phyloP scores from a whole-genome alignment of 2,797 vertebrate species.

The Coendou prehensilis region DNA sequence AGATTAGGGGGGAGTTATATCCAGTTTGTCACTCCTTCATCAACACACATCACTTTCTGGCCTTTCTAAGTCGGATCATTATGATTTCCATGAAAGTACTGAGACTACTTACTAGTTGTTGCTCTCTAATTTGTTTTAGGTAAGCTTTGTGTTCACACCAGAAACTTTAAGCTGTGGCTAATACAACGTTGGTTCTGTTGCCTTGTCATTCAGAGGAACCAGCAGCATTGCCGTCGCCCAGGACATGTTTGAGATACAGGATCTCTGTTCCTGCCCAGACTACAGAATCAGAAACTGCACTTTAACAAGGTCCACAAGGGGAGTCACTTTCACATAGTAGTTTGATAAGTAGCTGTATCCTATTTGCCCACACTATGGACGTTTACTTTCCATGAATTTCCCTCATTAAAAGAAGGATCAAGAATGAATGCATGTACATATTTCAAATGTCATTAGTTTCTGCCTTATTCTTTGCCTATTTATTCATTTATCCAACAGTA shows the following conservation, averaged over 20 bases:
- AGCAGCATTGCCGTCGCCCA: background rate
- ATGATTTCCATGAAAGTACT: background rate
- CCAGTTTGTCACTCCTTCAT: background rate
- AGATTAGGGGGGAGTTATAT: background rate
- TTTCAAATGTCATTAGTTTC: background rate
- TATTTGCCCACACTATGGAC: background rate
- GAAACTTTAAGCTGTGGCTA: background rate
- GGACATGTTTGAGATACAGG: background rate
- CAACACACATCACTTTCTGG: background rate
- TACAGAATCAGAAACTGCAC: background rate
- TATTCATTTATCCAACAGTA: background rate
- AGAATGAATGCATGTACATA: background rate
- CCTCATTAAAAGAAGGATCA: background rate
- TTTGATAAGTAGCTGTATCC: background rate
- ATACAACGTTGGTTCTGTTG: background rate
- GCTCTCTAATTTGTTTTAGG: background rate
- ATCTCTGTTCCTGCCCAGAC: background rate
- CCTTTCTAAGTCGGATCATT: background rate
- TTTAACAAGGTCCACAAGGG: background rate
- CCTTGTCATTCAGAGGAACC: background rate
- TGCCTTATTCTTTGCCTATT: background rate
- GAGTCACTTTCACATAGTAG: background rate
- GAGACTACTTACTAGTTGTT: background rate
- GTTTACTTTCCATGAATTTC: background rate
- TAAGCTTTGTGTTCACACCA: background rate